Base-by-base conservation (phyloP, 2,797 vertebrate species). In the Heterohyrax brucei region DNA sequence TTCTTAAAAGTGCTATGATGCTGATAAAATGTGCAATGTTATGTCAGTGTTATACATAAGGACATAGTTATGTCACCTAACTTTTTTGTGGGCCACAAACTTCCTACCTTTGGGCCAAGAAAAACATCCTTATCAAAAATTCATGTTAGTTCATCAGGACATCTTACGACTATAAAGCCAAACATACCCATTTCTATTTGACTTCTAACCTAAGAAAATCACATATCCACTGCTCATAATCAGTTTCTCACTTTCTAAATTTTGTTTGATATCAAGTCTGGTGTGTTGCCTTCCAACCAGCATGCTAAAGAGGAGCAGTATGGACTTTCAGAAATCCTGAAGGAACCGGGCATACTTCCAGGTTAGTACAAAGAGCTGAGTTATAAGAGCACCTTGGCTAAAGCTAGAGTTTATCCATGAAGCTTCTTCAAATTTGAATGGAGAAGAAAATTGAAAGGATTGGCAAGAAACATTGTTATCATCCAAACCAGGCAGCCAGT, bases 201-300 rank as follows among this genome's bases (percentile, higher is more conserved):
- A 53, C 28, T 84, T 73, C n/a, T 21, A 73, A 53, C 8, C 7
- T 39, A 88, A 61, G 33, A 16, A 76, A 80, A 70, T 59, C 22
- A 80, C 30, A 26, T 46, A 82, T 78, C 48, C 79, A 22, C 22
- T 75, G 48, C 21, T 87, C n/a, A 83, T 61, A 21, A 78, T 30
- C 79, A n/a, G 21, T 83, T 87, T 80, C 68, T 72, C 53, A 76
- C 10, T 87, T 92, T 83, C 66, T 93, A 86, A 80, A 19, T 70
- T 81, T 50, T 76, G 59, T 56, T 56, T 93, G 33, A 50, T 72
- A 14, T 87, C 50, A 33, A 12, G 21, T 70, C n/a, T 44, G 28
- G 4, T 18, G 22, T 33, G 78, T 83, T 92, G 62, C n/a, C 46
- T 76, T 81, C n/a, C 44, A 61, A 44, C 19, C 56, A 82, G 16